Base-by-base conservation (phyloP, 2,888 invertebrate genomes). In the Cerceris rybyensis region DNA sequence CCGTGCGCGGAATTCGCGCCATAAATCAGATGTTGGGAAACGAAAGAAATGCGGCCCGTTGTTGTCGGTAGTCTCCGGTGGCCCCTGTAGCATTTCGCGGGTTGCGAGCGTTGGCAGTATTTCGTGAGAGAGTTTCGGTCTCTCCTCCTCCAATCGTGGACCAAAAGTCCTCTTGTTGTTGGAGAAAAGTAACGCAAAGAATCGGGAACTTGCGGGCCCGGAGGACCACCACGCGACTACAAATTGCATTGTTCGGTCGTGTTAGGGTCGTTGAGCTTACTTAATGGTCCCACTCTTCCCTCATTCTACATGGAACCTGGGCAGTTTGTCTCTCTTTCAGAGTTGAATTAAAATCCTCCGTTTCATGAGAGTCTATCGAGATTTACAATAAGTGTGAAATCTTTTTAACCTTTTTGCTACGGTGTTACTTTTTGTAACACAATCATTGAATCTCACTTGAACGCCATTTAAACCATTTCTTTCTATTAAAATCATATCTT, bases 241-340 rank as follows among this genome's bases (percentile, higher is more conserved):
- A 90, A 90, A 90, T 90, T 90, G 89, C 90, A 90, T 90, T 90
- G 89, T 90, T 90, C 85, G 83, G 63, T 65, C 77, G 84, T 85
- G 86, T 88, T 83, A 78, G 69, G 78, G 74, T 81, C 78, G 75
- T 75, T 71, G 80, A 61, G 28, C 60, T 66, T 86, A 85, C 83
- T 88, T 87, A 88, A 89, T 88, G 88, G 85, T 79, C 66, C 54
- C 80, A 1, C 50, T 49, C 16, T 9, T 17, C 0, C 28, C 17
- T 50, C 42, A 55, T 28, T 16, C 17, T 9, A 11, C 7, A 17
- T 42, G 8, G 55, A 42, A 9, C 58, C 28, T 28, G 28, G 28
- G 28, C 4, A 28, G 28, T 4, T 28, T 28, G 28, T 28, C 28
- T 28, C 28, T 28, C 4, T 28, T 28, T 28, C 28, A 28, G 2